Evolutionary conservation across 2,797 vertebrate species (phyloP).

Genomic region (Thamnophis elegans): DNA sequence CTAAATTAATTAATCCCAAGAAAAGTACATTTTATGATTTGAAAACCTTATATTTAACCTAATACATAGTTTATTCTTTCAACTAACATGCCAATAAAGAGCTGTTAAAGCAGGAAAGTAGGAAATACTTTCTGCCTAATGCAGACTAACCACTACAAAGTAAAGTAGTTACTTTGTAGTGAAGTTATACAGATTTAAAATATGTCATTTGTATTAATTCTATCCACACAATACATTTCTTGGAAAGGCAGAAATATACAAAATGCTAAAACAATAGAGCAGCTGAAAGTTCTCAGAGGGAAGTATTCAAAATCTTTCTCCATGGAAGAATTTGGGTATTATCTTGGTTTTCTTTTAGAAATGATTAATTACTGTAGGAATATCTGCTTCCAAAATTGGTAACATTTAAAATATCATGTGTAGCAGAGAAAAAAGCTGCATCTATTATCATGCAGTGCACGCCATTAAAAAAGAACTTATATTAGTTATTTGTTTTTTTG

Average conservation of each 20-base stretch:
- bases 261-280: slow-evolving; percentile 25
- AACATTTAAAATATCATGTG: slow-evolving; percentile 23
- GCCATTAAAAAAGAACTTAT: neutral
- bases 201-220: slow-evolving; percentile 54
- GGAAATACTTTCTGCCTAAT: slow-evolving; percentile 25
- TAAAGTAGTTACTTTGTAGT: slow-evolving; percentile 48
- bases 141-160: slow-evolving; percentile 22
- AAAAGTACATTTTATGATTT: neutral
- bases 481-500: neutral
- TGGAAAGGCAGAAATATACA: slow-evolving; percentile 9
- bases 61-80: slow-evolving; percentile 21
- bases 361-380: slow-evolving; percentile 38
- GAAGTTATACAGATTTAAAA: slow-evolving; percentile 45
- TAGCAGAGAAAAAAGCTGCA: slow-evolving; percentile 3
- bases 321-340: slow-evolving; percentile 40
- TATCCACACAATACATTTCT: slow-evolving; percentile 44
- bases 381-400: slow-evolving; percentile 1
- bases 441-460: neutral
- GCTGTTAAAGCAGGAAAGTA: slow-evolving; percentile 30
- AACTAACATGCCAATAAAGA: slow-evolving; percentile 18
- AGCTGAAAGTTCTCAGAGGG: slow-evolving; percentile 38
- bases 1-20: neutral
- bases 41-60: slow-evolving; percentile 19
- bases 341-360: slow-evolving; percentile 38
- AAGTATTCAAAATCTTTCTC: slow-evolving; percentile 42